A percentile compares a stretch with the other conserved stretches of the same genome.
Evolutionary conservation across 1,140 invertebrate genomes (phyloP).

Genomic region (Drosophila erecta): DNA sequence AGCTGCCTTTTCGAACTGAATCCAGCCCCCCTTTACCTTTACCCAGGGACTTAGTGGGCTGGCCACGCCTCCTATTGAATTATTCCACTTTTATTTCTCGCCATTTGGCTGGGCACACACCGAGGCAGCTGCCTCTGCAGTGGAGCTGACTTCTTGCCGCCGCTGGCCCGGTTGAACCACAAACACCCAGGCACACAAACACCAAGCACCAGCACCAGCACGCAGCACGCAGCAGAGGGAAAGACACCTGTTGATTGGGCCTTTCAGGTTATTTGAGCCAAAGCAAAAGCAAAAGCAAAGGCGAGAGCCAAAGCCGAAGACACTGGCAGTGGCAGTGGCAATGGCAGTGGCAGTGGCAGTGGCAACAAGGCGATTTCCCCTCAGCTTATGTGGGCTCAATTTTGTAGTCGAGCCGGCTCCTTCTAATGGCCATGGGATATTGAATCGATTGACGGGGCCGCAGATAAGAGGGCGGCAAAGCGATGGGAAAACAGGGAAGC

Average conservation of each 20-base stretch:
- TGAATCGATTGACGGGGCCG: constrained; percentile 36
- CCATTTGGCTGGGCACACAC: constrained; percentile 52
- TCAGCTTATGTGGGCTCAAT: constrained; percentile 61
- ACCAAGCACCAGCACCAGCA: constrained; percentile 4
- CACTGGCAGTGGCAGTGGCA: constrained; percentile 17
- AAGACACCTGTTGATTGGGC: constrained; percentile 54
- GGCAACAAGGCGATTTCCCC: constrained; percentile 53
- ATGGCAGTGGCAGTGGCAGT: constrained; percentile 5
- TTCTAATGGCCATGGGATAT: constrained; percentile 60
- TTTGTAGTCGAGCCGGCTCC: constrained; percentile 51
- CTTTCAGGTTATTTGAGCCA: constrained; percentile 39
- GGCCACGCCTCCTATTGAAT: constrained; percentile 62
- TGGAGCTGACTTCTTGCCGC: constrained; percentile 49
- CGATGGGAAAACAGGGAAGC: background rate
- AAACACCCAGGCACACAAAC: constrained; percentile 40
- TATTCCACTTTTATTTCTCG: constrained; percentile 75
- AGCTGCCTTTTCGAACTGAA: constrained; percentile 32
- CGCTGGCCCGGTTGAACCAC: constrained; percentile 65
- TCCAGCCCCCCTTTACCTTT: background rate
- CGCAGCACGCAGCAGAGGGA: background rate
- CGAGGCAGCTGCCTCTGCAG: constrained; percentile 13
- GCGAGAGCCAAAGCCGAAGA: constrained; percentile 15
- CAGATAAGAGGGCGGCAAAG: background rate
- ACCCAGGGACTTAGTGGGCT: constrained; percentile 1
- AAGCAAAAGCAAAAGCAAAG: constrained; percentile 5